These are phyloP conservation scores for Ellobius talpinus DNA, from an alignment of 2,113 vertebrate species.

Conservation along the genomic window DNA sequence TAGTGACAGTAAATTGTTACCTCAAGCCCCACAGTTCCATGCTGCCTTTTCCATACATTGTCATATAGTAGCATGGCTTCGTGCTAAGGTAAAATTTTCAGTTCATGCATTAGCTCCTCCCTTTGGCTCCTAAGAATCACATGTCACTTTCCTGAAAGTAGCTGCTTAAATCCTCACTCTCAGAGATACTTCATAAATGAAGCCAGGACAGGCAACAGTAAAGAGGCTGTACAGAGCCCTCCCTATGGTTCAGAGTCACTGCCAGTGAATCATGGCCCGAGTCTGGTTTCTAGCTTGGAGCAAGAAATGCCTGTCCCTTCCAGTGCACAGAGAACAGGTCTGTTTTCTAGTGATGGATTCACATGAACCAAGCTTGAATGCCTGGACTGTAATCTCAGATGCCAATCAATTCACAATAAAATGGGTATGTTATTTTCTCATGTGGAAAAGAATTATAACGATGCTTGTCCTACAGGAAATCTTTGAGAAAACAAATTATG, in stretches of 20 bases:
- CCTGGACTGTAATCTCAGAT: slow-evolving; percentile 36
- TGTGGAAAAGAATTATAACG: background rate
- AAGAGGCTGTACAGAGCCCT: background rate
- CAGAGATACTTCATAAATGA: slow-evolving; percentile 1
- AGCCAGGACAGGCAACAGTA: background rate
- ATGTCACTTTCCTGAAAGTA: background rate
- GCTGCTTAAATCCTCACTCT: background rate
- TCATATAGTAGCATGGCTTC: background rate
- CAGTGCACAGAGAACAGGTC: slow-evolving; percentile 3
- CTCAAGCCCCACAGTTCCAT: background rate
- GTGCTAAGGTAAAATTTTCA: background rate
- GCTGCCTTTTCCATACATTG: background rate
- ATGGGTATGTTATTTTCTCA: background rate
- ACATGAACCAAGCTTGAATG: slow-evolving; percentile 24
- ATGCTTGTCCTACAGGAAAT: slow-evolving; percentile 22
- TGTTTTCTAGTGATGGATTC: slow-evolving; percentile 2
- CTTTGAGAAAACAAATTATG: background rate
- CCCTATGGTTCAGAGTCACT: background rate
- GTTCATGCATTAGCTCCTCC: background rate
- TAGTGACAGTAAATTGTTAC: background rate
- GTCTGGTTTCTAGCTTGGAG: background rate
- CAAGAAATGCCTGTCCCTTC: slow-evolving; percentile 21
- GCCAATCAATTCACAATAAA: background rate
- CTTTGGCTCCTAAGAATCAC: background rate
- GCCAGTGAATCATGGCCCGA: background rate